phyloP scores from a whole-genome alignment of 1,140 invertebrate species.

The Drosophila seguyi region DNA sequence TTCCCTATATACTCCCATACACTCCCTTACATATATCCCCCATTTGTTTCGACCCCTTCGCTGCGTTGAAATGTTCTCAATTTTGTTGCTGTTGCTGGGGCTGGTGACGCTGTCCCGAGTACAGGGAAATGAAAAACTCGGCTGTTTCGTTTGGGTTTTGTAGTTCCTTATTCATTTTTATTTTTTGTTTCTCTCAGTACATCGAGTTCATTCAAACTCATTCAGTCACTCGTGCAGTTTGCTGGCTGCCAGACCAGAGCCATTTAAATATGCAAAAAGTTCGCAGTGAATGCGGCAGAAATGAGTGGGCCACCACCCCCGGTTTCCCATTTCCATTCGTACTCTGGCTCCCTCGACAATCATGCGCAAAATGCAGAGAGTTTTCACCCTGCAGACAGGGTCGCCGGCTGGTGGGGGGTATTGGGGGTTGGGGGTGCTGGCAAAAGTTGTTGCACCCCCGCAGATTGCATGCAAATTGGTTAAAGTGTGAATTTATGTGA shows the following conservation, averaged over 20 bases:
- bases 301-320: constrained; percentile 32
- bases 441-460: constrained; percentile 72
- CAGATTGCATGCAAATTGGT: constrained; percentile 84
- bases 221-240: constrained; percentile 76
- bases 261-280: constrained; percentile 82
- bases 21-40: not conserved
- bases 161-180: not conserved
- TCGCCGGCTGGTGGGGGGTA: not conserved
- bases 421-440: constrained; percentile 5
- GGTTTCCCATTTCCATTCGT: not conserved
- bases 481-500: constrained; percentile 85
- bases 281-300: constrained; percentile 71
- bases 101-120: constrained; percentile 48
- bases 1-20: constrained; percentile 17
- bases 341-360: constrained; percentile 23
- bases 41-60: constrained; percentile 35
- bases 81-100: constrained; percentile 24
- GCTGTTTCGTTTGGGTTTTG: constrained; percentile 23
- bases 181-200: constrained; percentile 43
- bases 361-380: constrained; percentile 40
- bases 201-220: constrained; percentile 83
- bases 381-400: constrained; percentile 33
- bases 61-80: constrained; percentile 67
- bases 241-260: constrained; percentile 41
- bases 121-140: constrained; percentile 20